Percentiles rank a stretch among this genome's conserved stretches.
Evolutionary conservation across 2,888 invertebrate genomes (phyloP).

Genomic region (Thymelicus lineola): DNA sequence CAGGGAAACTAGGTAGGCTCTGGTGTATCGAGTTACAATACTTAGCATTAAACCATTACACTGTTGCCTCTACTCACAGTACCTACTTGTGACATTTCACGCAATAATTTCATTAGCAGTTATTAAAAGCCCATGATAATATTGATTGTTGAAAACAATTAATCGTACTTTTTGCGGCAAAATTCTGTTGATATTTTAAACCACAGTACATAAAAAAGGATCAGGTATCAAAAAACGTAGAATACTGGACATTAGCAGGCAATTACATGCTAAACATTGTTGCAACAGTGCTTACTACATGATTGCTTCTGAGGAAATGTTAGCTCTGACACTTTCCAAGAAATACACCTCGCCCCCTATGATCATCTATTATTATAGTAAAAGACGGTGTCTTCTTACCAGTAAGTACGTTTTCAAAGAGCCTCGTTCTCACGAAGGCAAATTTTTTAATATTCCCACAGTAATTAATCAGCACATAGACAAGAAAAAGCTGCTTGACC

Average conservation of each 20-base stretch:
- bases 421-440: slow-evolving; percentile 8
- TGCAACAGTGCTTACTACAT: no score
- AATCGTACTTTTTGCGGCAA: no score
- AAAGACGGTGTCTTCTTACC: background rate
- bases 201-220: no score
- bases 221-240: no score
- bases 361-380: background rate
- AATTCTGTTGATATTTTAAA: no score
- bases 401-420: background rate
- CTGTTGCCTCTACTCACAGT: background rate
- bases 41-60: background rate
- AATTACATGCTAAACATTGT: no score
- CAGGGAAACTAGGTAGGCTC: slow-evolving; percentile 15
- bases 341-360: background rate
- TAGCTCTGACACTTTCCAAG: background rate
- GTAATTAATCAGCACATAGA: slow-evolving; percentile 14
- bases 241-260: no score
- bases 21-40: slow-evolving; percentile 12
- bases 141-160: no score
- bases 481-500: slow-evolving; percentile 26
- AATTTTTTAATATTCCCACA: slow-evolving; percentile 23
- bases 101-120: no score
- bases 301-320: background rate
- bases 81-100: no score
- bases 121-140: no score